These are phyloP conservation scores for Horisme vitalbata DNA, from an alignment of 2,888 invertebrate species.

Conservation along the genomic window DNA sequence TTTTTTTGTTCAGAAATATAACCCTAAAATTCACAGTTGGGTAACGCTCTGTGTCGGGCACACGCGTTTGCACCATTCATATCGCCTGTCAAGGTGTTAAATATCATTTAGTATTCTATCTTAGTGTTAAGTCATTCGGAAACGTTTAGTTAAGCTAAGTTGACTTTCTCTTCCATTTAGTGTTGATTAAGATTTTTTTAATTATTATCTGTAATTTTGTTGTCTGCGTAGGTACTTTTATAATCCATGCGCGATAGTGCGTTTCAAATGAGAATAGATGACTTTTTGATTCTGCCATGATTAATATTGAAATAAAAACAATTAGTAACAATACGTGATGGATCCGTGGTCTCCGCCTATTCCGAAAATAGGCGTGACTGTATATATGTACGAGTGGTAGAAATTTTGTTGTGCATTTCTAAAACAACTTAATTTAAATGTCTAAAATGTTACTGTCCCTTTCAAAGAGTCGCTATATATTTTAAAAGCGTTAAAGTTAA, in stretches of 20 bases:
- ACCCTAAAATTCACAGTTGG: no score
- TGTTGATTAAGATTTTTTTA: conserved; percentile 73
- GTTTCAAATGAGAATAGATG: conserved; percentile 4
- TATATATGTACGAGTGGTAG: no score
- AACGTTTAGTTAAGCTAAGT: conserved; percentile 69
- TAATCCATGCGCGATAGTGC: conserved; percentile 39
- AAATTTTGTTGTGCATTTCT: background rate
- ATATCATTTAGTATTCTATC: conserved; percentile 32
- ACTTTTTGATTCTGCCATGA: no score
- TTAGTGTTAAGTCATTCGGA: conserved; percentile 52
- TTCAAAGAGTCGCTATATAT: no score
- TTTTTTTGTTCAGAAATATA: no score
- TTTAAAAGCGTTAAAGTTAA: no score
- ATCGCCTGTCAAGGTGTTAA: conserved; percentile 18
- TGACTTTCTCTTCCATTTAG: conserved; percentile 77
- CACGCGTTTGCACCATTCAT: conserved; percentile 8
- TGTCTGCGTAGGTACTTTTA: conserved; percentile 59
- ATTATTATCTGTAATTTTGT: conserved; percentile 64
- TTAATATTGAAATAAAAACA: no score
- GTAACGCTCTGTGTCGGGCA: conserved; percentile 18
- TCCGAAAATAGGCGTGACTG: no score
- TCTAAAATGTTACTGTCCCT: no score
- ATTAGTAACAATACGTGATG: no score
- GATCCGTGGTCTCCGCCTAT: no score
- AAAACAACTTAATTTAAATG: no score